phyloP scores from a whole-genome alignment of 2,113 vertebrate genomes.

The Pteruthius melanotis region DNA sequence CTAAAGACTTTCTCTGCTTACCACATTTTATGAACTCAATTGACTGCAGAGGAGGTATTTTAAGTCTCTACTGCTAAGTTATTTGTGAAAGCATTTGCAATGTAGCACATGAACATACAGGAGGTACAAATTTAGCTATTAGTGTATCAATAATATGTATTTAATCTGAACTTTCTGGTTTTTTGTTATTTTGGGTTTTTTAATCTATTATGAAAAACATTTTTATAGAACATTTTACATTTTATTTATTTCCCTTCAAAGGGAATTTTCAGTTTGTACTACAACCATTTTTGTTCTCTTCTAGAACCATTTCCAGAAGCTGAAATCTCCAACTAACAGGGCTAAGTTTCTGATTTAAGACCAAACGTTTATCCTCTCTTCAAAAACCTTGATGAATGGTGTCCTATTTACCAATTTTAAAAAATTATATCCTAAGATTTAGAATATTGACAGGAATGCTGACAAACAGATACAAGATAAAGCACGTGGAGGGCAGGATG shows the following conservation, averaged over 20 bases:
- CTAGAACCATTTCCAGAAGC: background rate
- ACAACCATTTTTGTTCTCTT: background rate
- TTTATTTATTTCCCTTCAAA: background rate
- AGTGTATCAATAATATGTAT: background rate
- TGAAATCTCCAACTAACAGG: background rate
- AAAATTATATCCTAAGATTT: background rate
- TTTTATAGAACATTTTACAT: background rate
- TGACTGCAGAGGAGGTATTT: background rate
- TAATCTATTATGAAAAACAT: background rate
- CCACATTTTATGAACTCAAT: background rate
- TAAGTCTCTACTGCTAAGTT: background rate
- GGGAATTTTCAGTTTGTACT: background rate
- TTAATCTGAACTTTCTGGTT: background rate
- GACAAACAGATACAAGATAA: background rate
- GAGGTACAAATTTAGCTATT: background rate
- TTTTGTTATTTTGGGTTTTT: background rate
- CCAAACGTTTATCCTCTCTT: background rate
- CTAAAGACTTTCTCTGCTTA: background rate
- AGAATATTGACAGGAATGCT: background rate
- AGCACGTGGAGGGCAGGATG: background rate
- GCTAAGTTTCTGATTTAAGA: background rate
- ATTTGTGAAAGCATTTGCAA: background rate
- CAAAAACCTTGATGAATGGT: background rate
- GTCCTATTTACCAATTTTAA: background rate
- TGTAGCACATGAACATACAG: background rate